Base-by-base conservation (phyloP, 2,888 invertebrate species). In the Thymelicus lineola region DNA sequence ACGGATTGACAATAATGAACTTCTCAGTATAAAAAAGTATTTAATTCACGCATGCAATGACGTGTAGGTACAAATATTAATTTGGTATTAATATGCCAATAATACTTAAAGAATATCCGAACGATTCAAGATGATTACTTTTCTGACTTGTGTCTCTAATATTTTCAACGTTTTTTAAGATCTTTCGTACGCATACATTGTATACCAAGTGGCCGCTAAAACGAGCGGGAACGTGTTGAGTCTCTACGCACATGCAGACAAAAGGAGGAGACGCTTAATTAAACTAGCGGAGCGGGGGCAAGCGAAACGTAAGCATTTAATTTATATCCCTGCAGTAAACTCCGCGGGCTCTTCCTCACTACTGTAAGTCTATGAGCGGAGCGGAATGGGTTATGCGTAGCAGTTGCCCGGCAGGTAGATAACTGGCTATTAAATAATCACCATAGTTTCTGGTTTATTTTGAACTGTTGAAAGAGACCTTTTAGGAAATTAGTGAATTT, bases 271-370 rank as follows among this genome's bases (percentile, higher is more conserved):
- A 88, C 88, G 90, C 91, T 93, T 93, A 93, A 93, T 93, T 93
- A 93, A 93, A 92, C 91, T 90, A 90, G 91, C 88, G 84, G 82
- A 90, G 89, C 90, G 86, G 86, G 86, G 86, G 89, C 88, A 83
- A 84, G 89, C 90, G 88, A 92, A 92, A 92, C 90, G 93, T 91
- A 93, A 92, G 93, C 93, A 91, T 91, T 92, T 90, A 93, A 92
- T 93, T 92, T 93, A 93, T 92, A 91, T 89, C 88, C 89, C 91
- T 91, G 93, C 93, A 92, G 91, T 92, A 91, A 88, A 91, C 87
- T 91, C 88, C 89, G 89, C 92, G 90, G 85, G 87, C 84, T 87
- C 85, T 86, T 86, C 82, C 80, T 80, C 79, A 73, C 76, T 79
- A 83, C 81, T 74, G 60, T 78, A 80, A 86, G 77, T 74, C 73